Evolutionary conservation across 37 sponge, comb jelly and placozoan genomes (phyloP).

Genomic region (Aphrocallistes beatrix): DNA sequence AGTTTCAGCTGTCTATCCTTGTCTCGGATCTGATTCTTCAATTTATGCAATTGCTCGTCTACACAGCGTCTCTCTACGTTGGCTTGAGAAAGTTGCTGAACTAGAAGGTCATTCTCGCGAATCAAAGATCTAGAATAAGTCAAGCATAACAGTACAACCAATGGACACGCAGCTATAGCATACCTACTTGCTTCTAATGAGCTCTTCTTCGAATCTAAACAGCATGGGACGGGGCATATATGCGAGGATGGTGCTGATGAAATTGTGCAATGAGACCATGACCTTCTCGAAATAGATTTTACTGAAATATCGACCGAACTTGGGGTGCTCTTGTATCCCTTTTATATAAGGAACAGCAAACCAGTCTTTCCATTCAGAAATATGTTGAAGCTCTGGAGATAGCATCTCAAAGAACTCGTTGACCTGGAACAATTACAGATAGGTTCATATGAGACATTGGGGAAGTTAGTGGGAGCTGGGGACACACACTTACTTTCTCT

Average conservation of each 20-base stretch:
- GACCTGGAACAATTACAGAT: slow-evolving; percentile 23
- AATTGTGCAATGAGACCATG: slow-evolving; percentile 64
- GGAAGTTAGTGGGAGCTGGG: neutral
- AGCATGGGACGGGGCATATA: slow-evolving; percentile 51
- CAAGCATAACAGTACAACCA: neutral
- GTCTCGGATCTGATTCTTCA: neutral
- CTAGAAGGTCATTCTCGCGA: neutral
- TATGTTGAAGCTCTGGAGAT: slow-evolving; percentile 35
- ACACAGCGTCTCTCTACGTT: neutral
- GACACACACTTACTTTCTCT: slow-evolving; percentile 28
- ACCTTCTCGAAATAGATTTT: slow-evolving; percentile 70
- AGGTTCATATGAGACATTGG: neutral
- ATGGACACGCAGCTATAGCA: neutral
- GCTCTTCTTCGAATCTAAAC: slow-evolving; percentile 11
- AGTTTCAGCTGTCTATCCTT: neutral
- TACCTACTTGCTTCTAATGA: neutral
- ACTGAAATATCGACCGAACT: slow-evolving; percentile 66
- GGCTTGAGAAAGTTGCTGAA: neutral
- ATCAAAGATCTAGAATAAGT: neutral
- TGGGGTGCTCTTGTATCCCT: slow-evolving; percentile 56
- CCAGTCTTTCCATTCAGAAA: slow-evolving; percentile 91
- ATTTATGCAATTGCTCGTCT: neutral
- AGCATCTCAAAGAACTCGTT: slow-evolving; percentile 66
- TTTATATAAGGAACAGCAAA: slow-evolving; percentile 76
- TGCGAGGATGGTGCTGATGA: slow-evolving; percentile 76